Evolutionary conservation across 1,140 invertebrate species (phyloP).

Genomic region (Vanessa atalanta): DNA sequence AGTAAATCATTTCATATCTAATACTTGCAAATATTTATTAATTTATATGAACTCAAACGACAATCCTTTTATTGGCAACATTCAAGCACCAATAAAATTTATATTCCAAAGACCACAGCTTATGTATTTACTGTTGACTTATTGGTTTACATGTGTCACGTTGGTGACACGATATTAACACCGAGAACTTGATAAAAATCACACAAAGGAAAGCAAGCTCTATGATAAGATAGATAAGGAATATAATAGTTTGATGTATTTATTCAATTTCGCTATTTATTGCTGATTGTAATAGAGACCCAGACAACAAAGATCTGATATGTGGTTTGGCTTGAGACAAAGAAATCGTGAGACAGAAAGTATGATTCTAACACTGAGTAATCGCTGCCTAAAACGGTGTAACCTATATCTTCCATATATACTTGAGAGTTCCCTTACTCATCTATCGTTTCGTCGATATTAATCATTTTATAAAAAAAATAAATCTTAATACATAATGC

Average conservation of each 20-base stretch:
- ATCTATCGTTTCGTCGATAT: no score
- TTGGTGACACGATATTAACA: constrained; percentile 12
- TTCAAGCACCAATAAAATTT: constrained; percentile 17
- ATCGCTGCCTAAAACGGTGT: constrained; percentile 20
- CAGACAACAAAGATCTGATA: constrained; percentile 50
- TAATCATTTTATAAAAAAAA: no score
- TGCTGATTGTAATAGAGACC: constrained; percentile 11
- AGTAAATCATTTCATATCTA: no score
- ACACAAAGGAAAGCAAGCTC: neutral
- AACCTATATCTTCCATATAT: neutral
- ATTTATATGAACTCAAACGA: neutral
- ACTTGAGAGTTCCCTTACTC: neutral
- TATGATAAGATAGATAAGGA: neutral
- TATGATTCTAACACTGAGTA: constrained; percentile 37
- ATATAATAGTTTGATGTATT: neutral
- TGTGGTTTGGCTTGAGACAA: constrained; percentile 41
- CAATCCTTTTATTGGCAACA: neutral
- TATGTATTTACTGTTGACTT: constrained; percentile 23
- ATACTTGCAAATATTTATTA: no score
- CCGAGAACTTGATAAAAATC: constrained; percentile 1
- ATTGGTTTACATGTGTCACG: constrained; percentile 31
- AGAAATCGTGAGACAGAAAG: constrained; percentile 38
- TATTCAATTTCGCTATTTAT: neutral
- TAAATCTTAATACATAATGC: no score
- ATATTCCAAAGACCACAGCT: constrained; percentile 24